phyloP scores from a whole-genome alignment of 2,888 invertebrate genomes.

The Dolichopus griseipennis region DNA sequence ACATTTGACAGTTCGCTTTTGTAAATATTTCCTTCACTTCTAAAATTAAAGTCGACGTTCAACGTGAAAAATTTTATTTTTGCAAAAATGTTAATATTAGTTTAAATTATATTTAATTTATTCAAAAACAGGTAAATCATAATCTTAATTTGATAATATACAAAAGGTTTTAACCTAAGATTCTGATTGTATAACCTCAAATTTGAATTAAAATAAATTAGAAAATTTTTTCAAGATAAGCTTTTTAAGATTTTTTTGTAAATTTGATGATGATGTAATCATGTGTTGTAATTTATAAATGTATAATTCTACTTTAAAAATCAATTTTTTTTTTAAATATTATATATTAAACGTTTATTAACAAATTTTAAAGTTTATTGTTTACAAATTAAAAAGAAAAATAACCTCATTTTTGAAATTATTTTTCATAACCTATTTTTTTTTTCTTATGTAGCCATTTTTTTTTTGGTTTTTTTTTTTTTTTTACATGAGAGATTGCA shows the following conservation, averaged over 20 bases:
- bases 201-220: background rate
- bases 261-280: background rate
- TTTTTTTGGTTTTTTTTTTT: background rate
- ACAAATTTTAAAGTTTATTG: background rate
- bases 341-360: background rate
- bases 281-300: background rate
- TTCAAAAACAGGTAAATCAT: background rate
- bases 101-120: background rate
- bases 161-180: background rate
- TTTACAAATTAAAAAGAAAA: background rate
- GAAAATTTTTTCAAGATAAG: background rate
- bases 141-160: background rate
- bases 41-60: background rate
- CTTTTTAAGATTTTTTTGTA: background rate
- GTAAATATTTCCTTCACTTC: conserved; percentile 1
- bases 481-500: no score
- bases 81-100: background rate
- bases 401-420: conserved; percentile 6
- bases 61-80: background rate
- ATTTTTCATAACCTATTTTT: background rate
- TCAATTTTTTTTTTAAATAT: background rate
- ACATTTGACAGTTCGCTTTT: background rate
- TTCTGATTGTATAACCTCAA: background rate
- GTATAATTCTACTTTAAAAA: background rate
- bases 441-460: background rate